These are phyloP conservation scores for Sinocyclocheilus anophthalmus DNA, from an alignment of 2,113 vertebrate species.

Conservation along the genomic window DNA sequence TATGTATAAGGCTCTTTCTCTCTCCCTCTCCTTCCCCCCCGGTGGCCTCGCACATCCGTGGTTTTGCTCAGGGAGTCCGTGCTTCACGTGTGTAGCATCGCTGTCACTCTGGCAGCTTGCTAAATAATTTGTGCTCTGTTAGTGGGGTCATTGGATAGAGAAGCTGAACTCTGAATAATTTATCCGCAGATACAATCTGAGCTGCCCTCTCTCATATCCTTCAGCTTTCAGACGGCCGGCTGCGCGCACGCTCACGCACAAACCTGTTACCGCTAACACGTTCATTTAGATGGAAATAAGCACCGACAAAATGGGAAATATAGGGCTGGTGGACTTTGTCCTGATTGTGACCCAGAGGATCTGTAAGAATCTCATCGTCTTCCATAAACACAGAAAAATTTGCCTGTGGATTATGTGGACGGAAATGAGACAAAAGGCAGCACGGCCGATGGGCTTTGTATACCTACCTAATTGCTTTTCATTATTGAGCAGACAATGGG, in stretches of 20 bases:
- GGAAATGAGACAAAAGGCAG: constrained; percentile 68
- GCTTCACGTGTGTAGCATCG: constrained; percentile 69
- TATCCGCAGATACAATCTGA: constrained; percentile 77
- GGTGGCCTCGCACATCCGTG: constrained; percentile 57
- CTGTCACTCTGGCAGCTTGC: constrained; percentile 74
- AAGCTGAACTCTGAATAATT: constrained; percentile 79
- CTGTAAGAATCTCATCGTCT: constrained; percentile 64
- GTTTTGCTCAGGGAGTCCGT: constrained; percentile 64
- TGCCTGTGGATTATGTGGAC: constrained; percentile 67
- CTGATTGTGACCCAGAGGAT: constrained; percentile 65
- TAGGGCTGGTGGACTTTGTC: constrained; percentile 62
- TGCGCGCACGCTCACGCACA: constrained; percentile 42
- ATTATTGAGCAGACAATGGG: constrained; percentile 76
- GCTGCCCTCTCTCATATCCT: constrained; percentile 76
- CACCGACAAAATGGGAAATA: constrained; percentile 54
- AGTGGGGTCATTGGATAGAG: constrained; percentile 78
- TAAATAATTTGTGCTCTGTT: constrained; percentile 82
- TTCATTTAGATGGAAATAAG: constrained; percentile 71
- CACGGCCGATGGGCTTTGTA: constrained; percentile 71
- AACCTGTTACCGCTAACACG: constrained; percentile 58
- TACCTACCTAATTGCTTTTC: constrained; percentile 77
- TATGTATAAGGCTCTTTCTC: constrained; percentile 68
- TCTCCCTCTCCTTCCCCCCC: constrained; percentile 41
- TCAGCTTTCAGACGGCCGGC: constrained; percentile 70
- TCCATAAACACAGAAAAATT: constrained; percentile 61